Percentiles rank a stretch among this genome's conserved stretches.
Evolutionary conservation across 1,140 invertebrate genomes (phyloP).

Genomic region (Heliothis subflexa): DNA sequence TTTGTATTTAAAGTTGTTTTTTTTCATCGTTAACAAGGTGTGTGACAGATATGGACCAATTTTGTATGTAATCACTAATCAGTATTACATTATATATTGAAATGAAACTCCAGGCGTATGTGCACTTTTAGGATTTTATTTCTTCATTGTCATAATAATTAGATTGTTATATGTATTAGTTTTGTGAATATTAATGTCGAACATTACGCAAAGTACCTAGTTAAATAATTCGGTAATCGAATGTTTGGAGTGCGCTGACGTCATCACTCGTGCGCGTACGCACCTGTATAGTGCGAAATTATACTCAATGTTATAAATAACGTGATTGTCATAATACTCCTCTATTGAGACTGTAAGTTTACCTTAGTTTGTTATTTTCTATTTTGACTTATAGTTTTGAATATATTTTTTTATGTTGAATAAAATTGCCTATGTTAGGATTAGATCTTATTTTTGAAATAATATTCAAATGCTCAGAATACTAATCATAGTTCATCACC

Average conservation of each 20-base stretch:
- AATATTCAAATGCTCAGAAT: background rate
- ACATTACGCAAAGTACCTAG: constrained; percentile 31
- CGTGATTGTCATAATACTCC: constrained; percentile 37
- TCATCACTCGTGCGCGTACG: background rate
- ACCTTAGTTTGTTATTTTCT: background rate
- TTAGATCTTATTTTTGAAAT: background rate
- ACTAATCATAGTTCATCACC: background rate
- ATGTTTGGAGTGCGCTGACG: background rate
- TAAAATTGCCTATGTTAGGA: background rate
- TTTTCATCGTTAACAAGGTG: background rate
- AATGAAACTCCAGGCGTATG: background rate
- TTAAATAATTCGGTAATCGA: constrained; percentile 24
- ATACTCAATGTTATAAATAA: background rate
- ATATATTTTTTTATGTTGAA: background rate
- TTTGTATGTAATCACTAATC: constrained; percentile 18
- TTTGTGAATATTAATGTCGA: constrained; percentile 28
- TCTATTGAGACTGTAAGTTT: constrained; percentile 25
- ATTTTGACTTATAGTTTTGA: constrained; percentile 16
- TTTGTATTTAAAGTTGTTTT: constrained; percentile 1
- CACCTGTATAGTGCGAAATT: background rate
- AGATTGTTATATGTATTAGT: constrained; percentile 9
- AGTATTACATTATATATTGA: constrained; percentile 2
- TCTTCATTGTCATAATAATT: constrained; percentile 3
- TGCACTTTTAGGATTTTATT: constrained; percentile 8
- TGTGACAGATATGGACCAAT: constrained; percentile 32